phyloP scores from a whole-genome alignment of 2,113 vertebrate genomes.

The Nettapus auritus region DNA sequence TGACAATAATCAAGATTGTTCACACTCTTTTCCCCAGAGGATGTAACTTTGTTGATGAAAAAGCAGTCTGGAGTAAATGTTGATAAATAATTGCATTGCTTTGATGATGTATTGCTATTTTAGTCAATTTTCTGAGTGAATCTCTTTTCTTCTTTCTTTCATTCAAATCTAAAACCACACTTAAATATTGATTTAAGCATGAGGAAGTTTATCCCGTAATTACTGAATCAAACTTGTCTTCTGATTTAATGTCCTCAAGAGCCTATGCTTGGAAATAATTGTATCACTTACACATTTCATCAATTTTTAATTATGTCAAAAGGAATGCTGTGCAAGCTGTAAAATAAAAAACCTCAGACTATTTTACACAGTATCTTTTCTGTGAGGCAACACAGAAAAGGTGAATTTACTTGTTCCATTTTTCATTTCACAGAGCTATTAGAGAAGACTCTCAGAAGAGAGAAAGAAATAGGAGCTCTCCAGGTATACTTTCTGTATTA shows the following conservation, averaged over 20 bases:
- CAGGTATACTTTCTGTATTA: slow-evolving; percentile 79
- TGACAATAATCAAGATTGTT: not conserved
- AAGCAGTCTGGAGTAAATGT: not conserved
- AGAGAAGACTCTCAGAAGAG: slow-evolving; percentile 84
- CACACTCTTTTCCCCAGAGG: not conserved
- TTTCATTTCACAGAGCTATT: slow-evolving; percentile 83
- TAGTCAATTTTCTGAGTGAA: not conserved
- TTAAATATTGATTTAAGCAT: not conserved
- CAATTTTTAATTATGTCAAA: not conserved
- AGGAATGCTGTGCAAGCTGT: not conserved
- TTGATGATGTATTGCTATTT: not conserved
- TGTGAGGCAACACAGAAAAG: not conserved
- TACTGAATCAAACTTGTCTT: not conserved
- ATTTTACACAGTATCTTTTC: not conserved
- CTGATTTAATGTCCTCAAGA: not conserved
- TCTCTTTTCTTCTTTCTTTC: not conserved
- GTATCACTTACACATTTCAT: not conserved
- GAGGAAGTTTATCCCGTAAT: not conserved
- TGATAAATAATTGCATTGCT: not conserved
- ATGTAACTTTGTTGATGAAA: not conserved
- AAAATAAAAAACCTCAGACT: not conserved
- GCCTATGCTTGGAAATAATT: not conserved
- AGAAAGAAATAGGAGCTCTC: slow-evolving; percentile 87
- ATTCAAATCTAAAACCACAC: not conserved
- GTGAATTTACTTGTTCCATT: not conserved